Evolutionary conservation across 2,888 invertebrate species (phyloP), one percentile per base, ranked within the genome.

Genomic region (Drosophila kokeensis): DNA sequence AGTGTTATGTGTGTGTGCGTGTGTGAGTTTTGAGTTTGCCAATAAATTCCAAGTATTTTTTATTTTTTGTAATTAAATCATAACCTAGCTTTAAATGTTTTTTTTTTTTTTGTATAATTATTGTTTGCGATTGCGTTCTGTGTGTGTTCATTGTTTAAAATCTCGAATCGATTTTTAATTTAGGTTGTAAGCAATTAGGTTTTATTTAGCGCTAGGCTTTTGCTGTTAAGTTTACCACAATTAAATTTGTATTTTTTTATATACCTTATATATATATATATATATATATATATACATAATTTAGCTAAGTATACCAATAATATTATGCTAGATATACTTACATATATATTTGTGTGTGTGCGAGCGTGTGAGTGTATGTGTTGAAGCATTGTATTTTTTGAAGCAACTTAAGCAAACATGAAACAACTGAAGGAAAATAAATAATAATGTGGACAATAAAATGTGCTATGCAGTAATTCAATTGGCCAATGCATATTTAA

Each of bases 331-430:
- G 36, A 48, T 72, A 53, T 63, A 40, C 11, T 36, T 11, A n/a
- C 15, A 21, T 45, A 55, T 60, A 29, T n/a, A 11, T 40, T 38
- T 38, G 27, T 50, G 27, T 61, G 18, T 50, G 30, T 30, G n/a
- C n/a, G 24, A 40, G 29, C 15, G 10, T 32, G n/a, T 21, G 21
- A 53, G 49, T 52, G 29, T 69, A 53, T 55, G 77, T 65, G 71
- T 75, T 63, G 63, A 68, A 49, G 76, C 78, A 73, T 79, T 79
- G 84, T 87, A 85, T 87, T 87, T 87, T 87, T 82, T 87, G 79
- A 83, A 64, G 61, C 61, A 55, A 82, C 69, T 73, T 87, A 61
- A 75, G 78, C 80, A 57, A 73, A 69, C 40, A 42, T 18, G 55
- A 48, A 40, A 57, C 4, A 40, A 45, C 42, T 18, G 2, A 15